Conservation (phyloP, 2,113 vertebrate genomes). For the Callipepla squamata region DNA sequence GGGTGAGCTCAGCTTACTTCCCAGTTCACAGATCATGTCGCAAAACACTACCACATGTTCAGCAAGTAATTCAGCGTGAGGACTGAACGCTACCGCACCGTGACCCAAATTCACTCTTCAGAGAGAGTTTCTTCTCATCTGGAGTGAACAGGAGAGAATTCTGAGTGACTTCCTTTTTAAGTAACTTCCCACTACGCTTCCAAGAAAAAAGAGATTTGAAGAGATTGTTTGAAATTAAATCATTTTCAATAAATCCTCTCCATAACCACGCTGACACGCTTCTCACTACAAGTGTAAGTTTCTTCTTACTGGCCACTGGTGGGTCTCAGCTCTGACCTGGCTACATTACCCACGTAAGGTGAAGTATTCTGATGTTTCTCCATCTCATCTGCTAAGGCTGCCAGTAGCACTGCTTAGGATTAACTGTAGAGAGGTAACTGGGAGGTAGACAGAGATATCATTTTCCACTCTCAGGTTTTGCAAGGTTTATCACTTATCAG, state of each 20-base stretch:
- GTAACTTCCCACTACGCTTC: background rate
- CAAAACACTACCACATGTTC: constrained; percentile 67
- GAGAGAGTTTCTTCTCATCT: constrained; percentile 14
- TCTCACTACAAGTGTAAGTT: rapidly evolving
- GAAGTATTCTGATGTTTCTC: background rate
- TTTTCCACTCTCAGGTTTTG: background rate
- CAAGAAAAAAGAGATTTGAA: constrained; percentile 30
- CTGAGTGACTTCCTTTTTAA: constrained; percentile 18
- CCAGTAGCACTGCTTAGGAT: background rate
- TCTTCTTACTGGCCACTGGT: background rate
- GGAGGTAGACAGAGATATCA: background rate
- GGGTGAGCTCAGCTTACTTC: constrained; percentile 59
- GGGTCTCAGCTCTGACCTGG: background rate
- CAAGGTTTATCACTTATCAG: constrained; percentile 39
- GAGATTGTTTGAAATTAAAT: constrained; percentile 15
- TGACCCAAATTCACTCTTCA: constrained; percentile 51
- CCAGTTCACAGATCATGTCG: constrained; percentile 45
- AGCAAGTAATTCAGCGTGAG: background rate
- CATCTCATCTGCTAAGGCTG: background rate
- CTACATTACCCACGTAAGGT: background rate
- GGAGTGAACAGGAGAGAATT: background rate
- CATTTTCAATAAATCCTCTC: background rate
- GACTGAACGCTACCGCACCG: background rate
- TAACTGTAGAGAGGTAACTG: background rate
- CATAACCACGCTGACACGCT: background rate